Percentiles rank a stretch among this genome's conserved stretches.
Conservation (phyloP, 2,797 vertebrate genomes). For the Limosa lapponica region DNA sequence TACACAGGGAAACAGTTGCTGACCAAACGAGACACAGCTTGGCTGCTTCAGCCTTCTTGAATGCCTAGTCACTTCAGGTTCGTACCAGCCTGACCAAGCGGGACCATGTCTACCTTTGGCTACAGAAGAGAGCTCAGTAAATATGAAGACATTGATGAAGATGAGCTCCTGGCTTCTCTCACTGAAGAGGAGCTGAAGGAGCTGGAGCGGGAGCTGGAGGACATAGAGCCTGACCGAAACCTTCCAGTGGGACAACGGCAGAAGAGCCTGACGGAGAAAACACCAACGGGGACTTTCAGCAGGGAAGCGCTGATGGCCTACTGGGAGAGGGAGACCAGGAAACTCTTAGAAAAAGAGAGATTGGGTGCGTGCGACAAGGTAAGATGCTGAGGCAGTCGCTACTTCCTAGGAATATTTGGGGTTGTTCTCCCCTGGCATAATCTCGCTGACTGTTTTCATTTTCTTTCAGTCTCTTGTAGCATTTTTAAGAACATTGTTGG, state of each 20-base stretch:
- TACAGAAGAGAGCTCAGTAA: slow-evolving; percentile 95
- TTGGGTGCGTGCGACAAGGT: slow-evolving; percentile 79
- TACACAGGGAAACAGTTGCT: slow-evolving; percentile 82
- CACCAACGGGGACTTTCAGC: slow-evolving; percentile 92
- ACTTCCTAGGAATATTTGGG: not conserved
- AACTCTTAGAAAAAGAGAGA: slow-evolving; percentile 90
- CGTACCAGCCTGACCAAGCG: slow-evolving; percentile 56
- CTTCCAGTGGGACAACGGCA: slow-evolving; percentile 93
- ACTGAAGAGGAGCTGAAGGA: slow-evolving; percentile 93
- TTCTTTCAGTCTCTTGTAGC: not conserved
- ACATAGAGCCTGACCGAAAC: slow-evolving; percentile 90
- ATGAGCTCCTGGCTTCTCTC: slow-evolving; percentile 93
- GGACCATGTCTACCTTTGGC: slow-evolving; percentile 93
- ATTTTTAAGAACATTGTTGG: not conserved
- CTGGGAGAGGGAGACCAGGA: slow-evolving; percentile 94
- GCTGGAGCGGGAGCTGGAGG: slow-evolving; percentile 90
- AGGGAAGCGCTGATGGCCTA: slow-evolving; percentile 93
- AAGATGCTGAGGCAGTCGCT: not conserved
- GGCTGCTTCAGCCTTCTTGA: slow-evolving; percentile 57
- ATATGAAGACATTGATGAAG: slow-evolving; percentile 96
- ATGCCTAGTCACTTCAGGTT: slow-evolving; percentile 66
- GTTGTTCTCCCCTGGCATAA: not conserved
- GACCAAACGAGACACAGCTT: slow-evolving; percentile 51
- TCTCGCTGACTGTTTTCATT: not conserved
- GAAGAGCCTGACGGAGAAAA: slow-evolving; percentile 94